Conservation (phyloP, 2,888 invertebrate species). For the Athetis lepigone region DNA sequence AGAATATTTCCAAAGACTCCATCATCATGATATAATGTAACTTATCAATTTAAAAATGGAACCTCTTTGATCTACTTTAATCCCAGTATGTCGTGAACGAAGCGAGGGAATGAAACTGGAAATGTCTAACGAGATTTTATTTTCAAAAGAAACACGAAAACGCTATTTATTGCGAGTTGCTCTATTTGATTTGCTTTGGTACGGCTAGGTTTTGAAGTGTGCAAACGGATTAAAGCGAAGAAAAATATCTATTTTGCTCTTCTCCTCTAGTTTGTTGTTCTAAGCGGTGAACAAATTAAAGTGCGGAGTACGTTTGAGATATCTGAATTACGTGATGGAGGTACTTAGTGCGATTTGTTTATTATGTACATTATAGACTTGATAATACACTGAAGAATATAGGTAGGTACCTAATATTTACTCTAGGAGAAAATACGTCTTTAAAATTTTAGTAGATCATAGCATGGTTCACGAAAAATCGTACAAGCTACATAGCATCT, state of each 20-base stretch:
- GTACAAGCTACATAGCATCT: no score
- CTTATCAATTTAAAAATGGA: slow-evolving; percentile 65
- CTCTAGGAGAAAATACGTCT: no score
- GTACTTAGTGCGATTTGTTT: slow-evolving; percentile 2
- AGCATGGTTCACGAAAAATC: no score
- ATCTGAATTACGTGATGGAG: slow-evolving; percentile 17
- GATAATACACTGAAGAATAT: no score
- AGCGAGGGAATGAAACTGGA: slow-evolving; percentile 71
- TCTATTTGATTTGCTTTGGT: slow-evolving; percentile 77
- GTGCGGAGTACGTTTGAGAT: slow-evolving; percentile 15
- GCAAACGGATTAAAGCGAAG: slow-evolving; percentile 75
- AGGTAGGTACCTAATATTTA: no score
- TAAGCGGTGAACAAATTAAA: slow-evolving; percentile 55
- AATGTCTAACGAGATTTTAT: slow-evolving; percentile 79
- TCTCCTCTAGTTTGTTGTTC: slow-evolving; percentile 57
- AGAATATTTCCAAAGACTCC: slow-evolving; percentile 27
- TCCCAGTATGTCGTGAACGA: slow-evolving; percentile 65
- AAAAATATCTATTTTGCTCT: slow-evolving; percentile 72
- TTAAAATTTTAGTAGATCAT: no score
- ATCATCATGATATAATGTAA: slow-evolving; percentile 50
- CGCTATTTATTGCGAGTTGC: slow-evolving; percentile 77
- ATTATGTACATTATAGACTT: no score
- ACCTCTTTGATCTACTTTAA: slow-evolving; percentile 65
- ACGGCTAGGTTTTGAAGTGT: slow-evolving; percentile 73
- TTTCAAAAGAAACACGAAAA: slow-evolving; percentile 77